phyloP scores from a whole-genome alignment of 2,113 vertebrate species.

The Pachypanchax playfairii region DNA sequence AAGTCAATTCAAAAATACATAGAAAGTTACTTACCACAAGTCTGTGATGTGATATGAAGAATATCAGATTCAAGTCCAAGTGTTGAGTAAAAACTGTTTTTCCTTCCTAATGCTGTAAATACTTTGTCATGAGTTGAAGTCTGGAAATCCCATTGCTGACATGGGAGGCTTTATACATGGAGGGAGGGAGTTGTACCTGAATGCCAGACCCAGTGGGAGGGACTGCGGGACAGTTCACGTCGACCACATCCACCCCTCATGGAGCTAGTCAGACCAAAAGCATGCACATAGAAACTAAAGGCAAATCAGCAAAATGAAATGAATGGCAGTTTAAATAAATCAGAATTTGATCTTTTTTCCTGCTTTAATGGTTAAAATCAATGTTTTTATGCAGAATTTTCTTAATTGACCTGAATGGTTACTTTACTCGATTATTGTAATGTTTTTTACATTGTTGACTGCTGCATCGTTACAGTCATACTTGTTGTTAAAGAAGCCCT shows the following conservation, averaged over 20 bases:
- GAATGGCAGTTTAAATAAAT: neutral
- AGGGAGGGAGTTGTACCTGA: constrained; percentile 74
- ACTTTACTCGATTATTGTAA: constrained; percentile 4
- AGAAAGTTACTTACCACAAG: constrained; percentile 51
- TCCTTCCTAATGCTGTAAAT: constrained; percentile 29
- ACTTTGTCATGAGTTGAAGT: constrained; percentile 62
- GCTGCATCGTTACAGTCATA: too few relatives aligned
- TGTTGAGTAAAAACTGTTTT: constrained; percentile 11
- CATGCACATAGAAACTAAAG: constrained; percentile 21
- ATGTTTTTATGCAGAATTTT: neutral
- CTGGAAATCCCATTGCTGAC: constrained; percentile 62
- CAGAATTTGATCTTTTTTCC: neutral
- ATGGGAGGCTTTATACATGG: constrained; percentile 71
- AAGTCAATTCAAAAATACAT: neutral
- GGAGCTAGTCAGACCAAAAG: constrained; percentile 50
- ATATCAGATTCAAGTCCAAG: constrained; percentile 32
- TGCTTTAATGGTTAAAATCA: too few relatives aligned
- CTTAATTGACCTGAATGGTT: neutral
- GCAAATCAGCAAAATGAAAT: constrained; percentile 11
- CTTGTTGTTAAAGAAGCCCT: too few relatives aligned
- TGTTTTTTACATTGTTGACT: neutral
- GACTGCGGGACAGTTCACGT: constrained; percentile 68
- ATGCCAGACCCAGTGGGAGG: constrained; percentile 76
- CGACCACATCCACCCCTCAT: constrained; percentile 60
- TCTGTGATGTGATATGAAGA: constrained; percentile 12